Percentiles rank a stretch among this genome's conserved stretches.
Conservation (phyloP, 2,797 vertebrate genomes). For the Cyclopterus lumpus region DNA sequence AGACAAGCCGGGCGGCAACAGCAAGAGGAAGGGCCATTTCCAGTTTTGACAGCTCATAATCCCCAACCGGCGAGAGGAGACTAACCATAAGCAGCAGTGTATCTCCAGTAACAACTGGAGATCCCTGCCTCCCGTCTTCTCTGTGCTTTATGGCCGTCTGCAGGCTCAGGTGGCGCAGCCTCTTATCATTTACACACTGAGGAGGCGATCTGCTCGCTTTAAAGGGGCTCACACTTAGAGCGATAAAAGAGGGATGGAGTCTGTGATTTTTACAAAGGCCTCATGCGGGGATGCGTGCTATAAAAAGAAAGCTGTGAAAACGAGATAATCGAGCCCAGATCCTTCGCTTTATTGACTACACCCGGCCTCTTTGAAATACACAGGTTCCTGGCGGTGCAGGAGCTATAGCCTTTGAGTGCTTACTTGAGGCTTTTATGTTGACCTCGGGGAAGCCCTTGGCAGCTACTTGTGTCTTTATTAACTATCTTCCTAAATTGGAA, state of each 20-base stretch:
- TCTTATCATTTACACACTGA: constrained; percentile 10
- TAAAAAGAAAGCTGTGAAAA: constrained; percentile 38
- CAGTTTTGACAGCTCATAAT: constrained; percentile 43
- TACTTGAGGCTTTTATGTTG: constrained; percentile 9
- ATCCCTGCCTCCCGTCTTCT: neutral
- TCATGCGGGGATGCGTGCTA: constrained; percentile 32
- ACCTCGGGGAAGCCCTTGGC: neutral
- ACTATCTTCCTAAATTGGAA: neutral
- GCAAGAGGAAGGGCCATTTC: constrained; percentile 34
- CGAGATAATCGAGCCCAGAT: constrained; percentile 52
- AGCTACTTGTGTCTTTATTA: neutral
- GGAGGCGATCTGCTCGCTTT: constrained; percentile 11
- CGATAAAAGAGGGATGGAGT: constrained; percentile 23
- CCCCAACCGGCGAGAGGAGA: constrained; percentile 14
- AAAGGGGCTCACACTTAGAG: constrained; percentile 24
- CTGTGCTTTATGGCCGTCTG: constrained; percentile 11
- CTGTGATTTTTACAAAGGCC: constrained; percentile 48
- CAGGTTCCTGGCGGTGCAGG: neutral
- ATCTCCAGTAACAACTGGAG: neutral
- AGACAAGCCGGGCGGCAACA: neutral
- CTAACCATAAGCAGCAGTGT: neutral
- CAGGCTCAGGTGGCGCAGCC: neutral
- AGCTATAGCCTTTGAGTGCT: constrained; percentile 16
- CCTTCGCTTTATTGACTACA: constrained; percentile 25
- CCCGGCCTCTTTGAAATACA: constrained; percentile 27